Conservation (phyloP, 2,113 vertebrate species). For the Argyrosomus japonicus region DNA sequence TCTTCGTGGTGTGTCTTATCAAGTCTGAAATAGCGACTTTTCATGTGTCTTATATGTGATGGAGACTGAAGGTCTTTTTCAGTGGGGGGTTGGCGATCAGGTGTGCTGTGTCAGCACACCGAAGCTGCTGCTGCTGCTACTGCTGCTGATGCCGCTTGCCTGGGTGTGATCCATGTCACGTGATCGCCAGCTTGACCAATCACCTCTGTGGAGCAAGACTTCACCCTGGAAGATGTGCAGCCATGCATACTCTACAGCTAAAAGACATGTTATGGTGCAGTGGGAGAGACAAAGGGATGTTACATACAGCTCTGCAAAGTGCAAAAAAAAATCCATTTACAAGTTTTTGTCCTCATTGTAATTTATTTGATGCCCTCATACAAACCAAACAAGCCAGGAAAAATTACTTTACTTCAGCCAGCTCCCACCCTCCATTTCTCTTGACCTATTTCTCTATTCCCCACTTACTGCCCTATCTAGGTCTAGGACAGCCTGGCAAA, state of each 20-base stretch:
- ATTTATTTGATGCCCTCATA: constrained; percentile 17
- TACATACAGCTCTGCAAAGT: neutral
- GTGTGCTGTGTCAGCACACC: constrained; percentile 82
- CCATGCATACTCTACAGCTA: constrained; percentile 64
- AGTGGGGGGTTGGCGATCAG: constrained; percentile 64
- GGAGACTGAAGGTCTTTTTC: constrained; percentile 67
- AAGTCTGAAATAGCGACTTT: neutral
- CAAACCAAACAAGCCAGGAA: constrained; percentile 13
- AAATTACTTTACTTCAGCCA: constrained; percentile 35
- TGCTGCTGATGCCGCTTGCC: constrained; percentile 38
- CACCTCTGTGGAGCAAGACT: constrained; percentile 43
- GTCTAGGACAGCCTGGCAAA: constrained; percentile 65
- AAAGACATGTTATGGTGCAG: constrained; percentile 46
- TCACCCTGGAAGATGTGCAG: constrained; percentile 61
- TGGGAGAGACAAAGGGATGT: constrained; percentile 25
- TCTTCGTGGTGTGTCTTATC: neutral
- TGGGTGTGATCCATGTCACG: constrained; percentile 66
- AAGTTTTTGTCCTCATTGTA: neutral
- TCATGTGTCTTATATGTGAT: constrained; percentile 22
- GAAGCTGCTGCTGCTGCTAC: constrained; percentile 58
- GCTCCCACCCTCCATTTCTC: constrained; percentile 67
- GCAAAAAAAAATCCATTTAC: neutral
- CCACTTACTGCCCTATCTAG: constrained; percentile 71
- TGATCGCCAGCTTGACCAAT: constrained; percentile 72
- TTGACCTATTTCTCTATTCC: constrained; percentile 79